Evolutionary conservation across 2,888 invertebrate genomes (phyloP).

Genomic region (Vesta saturnalis): DNA sequence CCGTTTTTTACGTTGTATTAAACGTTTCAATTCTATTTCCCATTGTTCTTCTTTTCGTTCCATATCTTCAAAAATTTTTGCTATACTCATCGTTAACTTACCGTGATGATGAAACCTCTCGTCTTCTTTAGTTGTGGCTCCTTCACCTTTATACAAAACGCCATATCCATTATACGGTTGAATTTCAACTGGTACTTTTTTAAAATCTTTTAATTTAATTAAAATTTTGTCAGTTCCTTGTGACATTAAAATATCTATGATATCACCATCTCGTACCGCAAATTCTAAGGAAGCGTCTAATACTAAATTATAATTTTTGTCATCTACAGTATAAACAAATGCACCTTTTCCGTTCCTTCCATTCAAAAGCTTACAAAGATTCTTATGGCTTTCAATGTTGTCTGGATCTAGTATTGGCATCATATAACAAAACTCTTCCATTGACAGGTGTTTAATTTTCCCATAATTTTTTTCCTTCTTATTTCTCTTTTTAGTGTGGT

Average conservation of each 20-base stretch:
- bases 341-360: constrained; percentile 67
- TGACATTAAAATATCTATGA: constrained; percentile 79
- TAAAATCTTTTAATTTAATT: constrained; percentile 77
- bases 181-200: constrained; percentile 72
- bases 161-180: constrained; percentile 41
- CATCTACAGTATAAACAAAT: constrained; percentile 80
- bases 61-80: constrained; percentile 81
- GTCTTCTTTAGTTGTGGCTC: constrained; percentile 71
- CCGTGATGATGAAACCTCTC: constrained; percentile 62
- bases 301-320: constrained; percentile 78
- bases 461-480: constrained; percentile 65
- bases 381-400: constrained; percentile 70
- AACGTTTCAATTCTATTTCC: constrained; percentile 62
- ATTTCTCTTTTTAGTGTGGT: constrained; percentile 59
- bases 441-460: constrained; percentile 72
- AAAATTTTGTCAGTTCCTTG: constrained; percentile 79
- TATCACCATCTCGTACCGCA: constrained; percentile 80
- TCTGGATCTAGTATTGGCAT: constrained; percentile 77
- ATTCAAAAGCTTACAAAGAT: constrained; percentile 70
- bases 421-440: constrained; percentile 78
- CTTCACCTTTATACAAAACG: constrained; percentile 75
- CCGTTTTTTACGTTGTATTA: constrained; percentile 56
- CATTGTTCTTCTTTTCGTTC: constrained; percentile 75
- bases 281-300: constrained; percentile 79
- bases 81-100: constrained; percentile 72